Percentiles rank a stretch among this genome's conserved stretches.
Evolutionary conservation across 2,113 vertebrate species (phyloP).

Genomic region (Tychaedon coryphoeus): DNA sequence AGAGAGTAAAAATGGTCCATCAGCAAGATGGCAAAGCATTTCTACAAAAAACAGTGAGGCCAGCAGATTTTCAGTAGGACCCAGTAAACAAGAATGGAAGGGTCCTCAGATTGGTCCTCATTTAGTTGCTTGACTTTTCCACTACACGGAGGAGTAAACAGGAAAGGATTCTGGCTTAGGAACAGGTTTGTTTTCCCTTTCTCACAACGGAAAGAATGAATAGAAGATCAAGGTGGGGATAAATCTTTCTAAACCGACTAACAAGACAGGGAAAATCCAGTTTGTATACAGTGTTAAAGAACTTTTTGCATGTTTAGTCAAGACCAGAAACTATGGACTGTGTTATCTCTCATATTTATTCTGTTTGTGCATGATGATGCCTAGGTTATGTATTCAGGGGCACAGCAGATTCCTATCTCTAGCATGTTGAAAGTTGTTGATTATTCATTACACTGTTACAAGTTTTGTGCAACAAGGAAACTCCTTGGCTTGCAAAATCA

Average conservation of each 20-base stretch:
- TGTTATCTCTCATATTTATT: slow-evolving; percentile 23
- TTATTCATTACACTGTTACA: slow-evolving; percentile 47
- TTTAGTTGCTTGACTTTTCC: background rate
- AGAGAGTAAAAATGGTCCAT: background rate
- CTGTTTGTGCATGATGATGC: slow-evolving; percentile 9
- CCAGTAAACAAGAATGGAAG: background rate
- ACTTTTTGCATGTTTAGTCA: slow-evolving; percentile 48
- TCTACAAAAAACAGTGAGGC: background rate
- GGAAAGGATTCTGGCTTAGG: background rate
- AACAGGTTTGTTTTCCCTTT: background rate
- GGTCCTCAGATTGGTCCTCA: background rate
- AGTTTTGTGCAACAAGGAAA: slow-evolving; percentile 58
- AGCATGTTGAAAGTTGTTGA: slow-evolving; percentile 48
- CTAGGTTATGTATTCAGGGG: slow-evolving; percentile 14
- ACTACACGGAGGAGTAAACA: background rate
- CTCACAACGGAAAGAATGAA: background rate
- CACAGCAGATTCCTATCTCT: slow-evolving; percentile 24
- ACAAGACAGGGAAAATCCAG: background rate
- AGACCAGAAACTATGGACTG: background rate
- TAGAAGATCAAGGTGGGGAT: background rate
- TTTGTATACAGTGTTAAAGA: background rate
- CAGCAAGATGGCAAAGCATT: background rate
- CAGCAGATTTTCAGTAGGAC: background rate
- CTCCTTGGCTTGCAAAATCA: slow-evolving; percentile 42
- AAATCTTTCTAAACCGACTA: background rate